These are phyloP conservation scores for Cephalotes varians DNA, from an alignment of 2,888 invertebrate genomes.

Conservation along the genomic window DNA sequence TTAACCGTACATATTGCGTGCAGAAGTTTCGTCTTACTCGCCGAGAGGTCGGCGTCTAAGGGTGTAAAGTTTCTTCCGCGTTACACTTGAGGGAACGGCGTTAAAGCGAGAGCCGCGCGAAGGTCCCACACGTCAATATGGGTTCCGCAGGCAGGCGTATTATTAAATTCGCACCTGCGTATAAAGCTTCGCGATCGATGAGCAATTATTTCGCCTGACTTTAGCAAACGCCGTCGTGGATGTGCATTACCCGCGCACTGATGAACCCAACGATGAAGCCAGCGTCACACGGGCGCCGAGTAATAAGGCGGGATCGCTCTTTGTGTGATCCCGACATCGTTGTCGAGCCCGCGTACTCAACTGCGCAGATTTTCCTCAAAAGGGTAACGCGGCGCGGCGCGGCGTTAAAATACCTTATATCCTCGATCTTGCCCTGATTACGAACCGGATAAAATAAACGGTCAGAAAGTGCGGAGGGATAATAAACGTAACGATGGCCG, in stretches of 20 bases:
- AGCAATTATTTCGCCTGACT: slow-evolving; percentile 49
- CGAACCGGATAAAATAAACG: slow-evolving; percentile 9
- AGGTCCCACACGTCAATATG: slow-evolving; percentile 35
- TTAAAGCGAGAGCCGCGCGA: slow-evolving; percentile 29
- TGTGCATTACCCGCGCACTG: slow-evolving; percentile 43
- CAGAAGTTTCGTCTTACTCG: slow-evolving; percentile 19
- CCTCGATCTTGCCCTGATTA: slow-evolving; percentile 31
- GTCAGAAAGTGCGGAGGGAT: background rate
- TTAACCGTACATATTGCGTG: background rate
- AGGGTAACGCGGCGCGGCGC: slow-evolving; percentile 60
- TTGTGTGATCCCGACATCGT: slow-evolving; percentile 65
- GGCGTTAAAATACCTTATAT: slow-evolving; percentile 59
- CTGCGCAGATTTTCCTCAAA: slow-evolving; percentile 65
- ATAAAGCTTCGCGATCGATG: slow-evolving; percentile 47
- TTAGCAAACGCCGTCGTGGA: slow-evolving; percentile 36
- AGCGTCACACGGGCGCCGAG: slow-evolving; percentile 63
- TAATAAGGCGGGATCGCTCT: slow-evolving; percentile 69
- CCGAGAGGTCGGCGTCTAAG: background rate
- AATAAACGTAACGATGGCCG: background rate
- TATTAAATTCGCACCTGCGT: slow-evolving; percentile 56
- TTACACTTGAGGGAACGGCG: background rate
- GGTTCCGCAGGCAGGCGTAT: slow-evolving; percentile 39
- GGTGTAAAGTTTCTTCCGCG: slow-evolving; percentile 43
- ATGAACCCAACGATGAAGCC: slow-evolving; percentile 33
- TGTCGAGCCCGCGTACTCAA: slow-evolving; percentile 57